phyloP scores from a whole-genome alignment of 2,113 vertebrate species.

The Tragelaphus scriptus region DNA sequence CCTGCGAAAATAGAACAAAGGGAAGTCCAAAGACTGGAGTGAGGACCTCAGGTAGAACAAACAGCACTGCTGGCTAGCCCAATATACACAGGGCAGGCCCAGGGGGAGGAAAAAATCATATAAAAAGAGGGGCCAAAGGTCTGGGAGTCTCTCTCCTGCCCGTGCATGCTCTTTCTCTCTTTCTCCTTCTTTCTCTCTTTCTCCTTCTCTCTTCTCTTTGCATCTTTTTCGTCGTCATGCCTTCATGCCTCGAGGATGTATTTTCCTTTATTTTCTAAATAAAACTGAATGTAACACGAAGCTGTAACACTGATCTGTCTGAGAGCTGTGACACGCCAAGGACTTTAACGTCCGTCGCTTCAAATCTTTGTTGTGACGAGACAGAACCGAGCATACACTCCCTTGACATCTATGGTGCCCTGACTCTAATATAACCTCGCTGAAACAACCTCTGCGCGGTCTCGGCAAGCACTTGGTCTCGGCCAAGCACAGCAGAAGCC shows the following conservation, averaged over 20 bases:
- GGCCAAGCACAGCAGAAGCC: background rate
- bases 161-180: background rate
- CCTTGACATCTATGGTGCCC: background rate
- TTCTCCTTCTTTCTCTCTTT: background rate
- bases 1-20: background rate
- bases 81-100: fast-evolving
- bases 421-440: background rate
- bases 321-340: fast-evolving
- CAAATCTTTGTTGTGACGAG: background rate
- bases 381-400: background rate
- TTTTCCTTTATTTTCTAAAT: background rate
- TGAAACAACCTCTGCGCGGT: background rate
- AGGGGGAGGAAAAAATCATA: fast-evolving
- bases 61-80: no score
- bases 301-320: background rate
- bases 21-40: fast-evolving
- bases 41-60: no score
- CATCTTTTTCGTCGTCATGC: background rate
- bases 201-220: background rate
- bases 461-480: no score
- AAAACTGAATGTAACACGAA: background rate
- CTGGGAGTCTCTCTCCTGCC: no score
- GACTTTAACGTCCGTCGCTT: background rate
- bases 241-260: background rate
- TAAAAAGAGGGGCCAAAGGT: fast-evolving